Evolutionary conservation across 2,888 invertebrate species (phyloP).

Genomic region (Serripes groenlandicus): DNA sequence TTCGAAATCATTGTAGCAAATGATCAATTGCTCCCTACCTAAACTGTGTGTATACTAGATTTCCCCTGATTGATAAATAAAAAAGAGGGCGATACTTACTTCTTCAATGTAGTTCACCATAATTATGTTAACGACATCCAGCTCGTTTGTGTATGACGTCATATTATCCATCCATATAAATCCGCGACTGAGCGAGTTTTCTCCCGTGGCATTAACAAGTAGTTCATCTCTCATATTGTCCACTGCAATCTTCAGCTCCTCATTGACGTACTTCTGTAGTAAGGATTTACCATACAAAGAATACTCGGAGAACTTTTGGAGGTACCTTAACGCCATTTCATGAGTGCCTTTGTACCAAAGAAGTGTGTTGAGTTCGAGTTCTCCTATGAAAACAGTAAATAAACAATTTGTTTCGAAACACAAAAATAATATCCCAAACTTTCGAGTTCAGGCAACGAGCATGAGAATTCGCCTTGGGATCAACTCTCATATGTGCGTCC

Average conservation of each 20-base stretch:
- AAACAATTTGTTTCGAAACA: too few relatives aligned
- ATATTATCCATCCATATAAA: slow-evolving; percentile 50
- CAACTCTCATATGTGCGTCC: background rate
- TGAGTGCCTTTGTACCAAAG: slow-evolving; percentile 38
- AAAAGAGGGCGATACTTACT: too few relatives aligned
- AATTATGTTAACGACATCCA: slow-evolving; percentile 24
- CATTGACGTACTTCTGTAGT: background rate
- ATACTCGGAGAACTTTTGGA: slow-evolving; percentile 19
- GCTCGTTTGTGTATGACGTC: slow-evolving; percentile 45
- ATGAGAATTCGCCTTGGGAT: background rate
- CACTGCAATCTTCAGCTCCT: background rate
- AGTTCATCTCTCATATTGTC: slow-evolving; percentile 17
- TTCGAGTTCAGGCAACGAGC: too few relatives aligned
- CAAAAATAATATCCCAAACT: too few relatives aligned
- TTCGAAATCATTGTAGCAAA: too few relatives aligned
- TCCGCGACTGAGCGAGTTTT: slow-evolving; percentile 10
- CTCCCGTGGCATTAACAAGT: slow-evolving; percentile 17
- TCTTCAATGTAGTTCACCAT: slow-evolving; percentile 36
- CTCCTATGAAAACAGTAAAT: slow-evolving; percentile 22
- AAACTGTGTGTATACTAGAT: too few relatives aligned
- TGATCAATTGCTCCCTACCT: background rate
- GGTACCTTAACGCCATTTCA: slow-evolving; percentile 20
- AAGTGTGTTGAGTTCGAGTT: background rate
- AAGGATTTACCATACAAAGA: slow-evolving; percentile 10
- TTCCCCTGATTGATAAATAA: too few relatives aligned